These are phyloP conservation scores for Pemphigus obesinymphae DNA, from an alignment of 1,140 invertebrate genomes.

Conservation along the genomic window DNA sequence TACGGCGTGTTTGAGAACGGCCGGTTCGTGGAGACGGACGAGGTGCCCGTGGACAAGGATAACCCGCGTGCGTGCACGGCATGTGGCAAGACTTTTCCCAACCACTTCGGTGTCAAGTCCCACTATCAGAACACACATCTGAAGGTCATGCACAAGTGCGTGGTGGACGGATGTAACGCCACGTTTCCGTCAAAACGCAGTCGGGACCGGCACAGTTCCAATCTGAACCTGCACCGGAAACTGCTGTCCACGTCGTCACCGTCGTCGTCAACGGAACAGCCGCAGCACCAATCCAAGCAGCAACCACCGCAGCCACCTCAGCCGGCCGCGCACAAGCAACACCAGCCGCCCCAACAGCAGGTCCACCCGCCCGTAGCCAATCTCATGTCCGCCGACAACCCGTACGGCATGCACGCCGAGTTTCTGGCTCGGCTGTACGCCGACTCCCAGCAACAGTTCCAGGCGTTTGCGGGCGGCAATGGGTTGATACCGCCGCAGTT, in stretches of 20 bases:
- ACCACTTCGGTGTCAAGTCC: conserved; percentile 90
- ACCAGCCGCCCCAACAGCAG: conserved; percentile 51
- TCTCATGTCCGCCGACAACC: conserved; percentile 47
- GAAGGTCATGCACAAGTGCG: conserved; percentile 93
- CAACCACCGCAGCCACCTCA: not conserved
- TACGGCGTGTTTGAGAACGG: conserved; percentile 69
- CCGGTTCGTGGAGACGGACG: conserved; percentile 66
- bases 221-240: conserved; percentile 86
- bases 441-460: conserved; percentile 59
- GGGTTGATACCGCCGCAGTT: conserved; percentile 49
- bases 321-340: conserved; percentile 56
- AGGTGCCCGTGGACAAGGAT: conserved; percentile 77
- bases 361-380: conserved; percentile 50
- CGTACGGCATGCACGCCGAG: conserved; percentile 60
- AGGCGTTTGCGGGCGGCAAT: conserved; percentile 48
- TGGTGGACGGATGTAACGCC: conserved; percentile 91
- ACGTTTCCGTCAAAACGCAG: conserved; percentile 92
- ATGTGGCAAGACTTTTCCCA: conserved; percentile 91
- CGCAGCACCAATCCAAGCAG: conserved; percentile 69
- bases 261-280: conserved; percentile 49
- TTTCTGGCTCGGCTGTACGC: conserved; percentile 77
- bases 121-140: conserved; percentile 95
- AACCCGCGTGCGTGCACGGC: conserved; percentile 82
- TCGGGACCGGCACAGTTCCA: conserved; percentile 86
- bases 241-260: conserved; percentile 64